Conservation (phyloP, 1,140 invertebrate species). For the Pomacea maculata region DNA sequence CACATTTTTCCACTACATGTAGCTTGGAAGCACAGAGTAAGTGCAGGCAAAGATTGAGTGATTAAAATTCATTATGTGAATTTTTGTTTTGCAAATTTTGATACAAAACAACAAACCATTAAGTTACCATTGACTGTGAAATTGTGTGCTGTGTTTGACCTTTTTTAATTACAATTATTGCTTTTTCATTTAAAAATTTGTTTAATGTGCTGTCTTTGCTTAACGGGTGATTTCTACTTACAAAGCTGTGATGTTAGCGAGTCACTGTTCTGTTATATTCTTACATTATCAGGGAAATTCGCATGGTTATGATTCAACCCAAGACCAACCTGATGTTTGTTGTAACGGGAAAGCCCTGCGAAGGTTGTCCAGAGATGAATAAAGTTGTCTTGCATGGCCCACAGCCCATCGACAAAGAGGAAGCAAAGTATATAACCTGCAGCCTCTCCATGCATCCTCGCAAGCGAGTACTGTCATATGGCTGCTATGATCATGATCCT, state of each 20-base stretch:
- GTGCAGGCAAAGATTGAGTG: too few relatives aligned
- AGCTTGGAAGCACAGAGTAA: too few relatives aligned
- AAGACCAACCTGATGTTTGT: conserved; percentile 43
- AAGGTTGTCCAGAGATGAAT: conserved; percentile 19
- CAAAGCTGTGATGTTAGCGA: background rate
- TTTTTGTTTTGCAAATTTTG: too few relatives aligned
- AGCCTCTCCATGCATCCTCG: conserved; percentile 26
- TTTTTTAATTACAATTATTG: too few relatives aligned
- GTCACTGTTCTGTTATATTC: background rate
- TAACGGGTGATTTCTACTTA: background rate
- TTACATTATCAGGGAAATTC: conserved; percentile 30
- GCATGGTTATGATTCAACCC: conserved; percentile 16
- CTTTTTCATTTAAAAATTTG: too few relatives aligned
- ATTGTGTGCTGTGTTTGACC: too few relatives aligned
- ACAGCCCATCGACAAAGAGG: conserved; percentile 1
- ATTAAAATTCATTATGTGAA: too few relatives aligned
- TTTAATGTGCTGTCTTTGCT: background rate
- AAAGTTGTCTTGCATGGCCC: conserved; percentile 14
- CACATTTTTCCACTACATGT: too few relatives aligned
- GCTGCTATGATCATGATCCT: conserved; percentile 27
- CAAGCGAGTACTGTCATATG: conserved; percentile 19
- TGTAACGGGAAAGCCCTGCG: conserved; percentile 34
- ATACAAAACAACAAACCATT: too few relatives aligned
- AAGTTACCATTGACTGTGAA: too few relatives aligned
- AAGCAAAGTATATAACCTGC: conserved; percentile 22